Percentiles rank a stretch among this genome's conserved stretches.
Conservation (phyloP, 2,888 invertebrate genomes). For the Eupelmus urozonus region DNA sequence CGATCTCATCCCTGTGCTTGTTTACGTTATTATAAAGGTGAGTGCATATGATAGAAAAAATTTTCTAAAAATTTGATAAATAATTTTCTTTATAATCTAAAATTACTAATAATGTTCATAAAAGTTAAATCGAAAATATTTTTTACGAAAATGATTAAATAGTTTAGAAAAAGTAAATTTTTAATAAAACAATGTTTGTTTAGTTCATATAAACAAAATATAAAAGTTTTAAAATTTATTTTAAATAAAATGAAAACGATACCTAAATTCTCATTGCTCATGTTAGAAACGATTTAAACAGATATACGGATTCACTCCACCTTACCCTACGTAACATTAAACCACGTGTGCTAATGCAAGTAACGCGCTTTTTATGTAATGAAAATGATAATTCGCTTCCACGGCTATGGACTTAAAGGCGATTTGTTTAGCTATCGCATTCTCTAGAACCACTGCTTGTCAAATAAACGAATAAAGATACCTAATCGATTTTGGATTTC, state of each 20-base stretch:
- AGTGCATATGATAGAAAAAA: conserved; percentile 46
- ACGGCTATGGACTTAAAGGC: conserved; percentile 22
- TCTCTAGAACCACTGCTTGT: not conserved
- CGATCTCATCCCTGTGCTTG: conserved; percentile 96
- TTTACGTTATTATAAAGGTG: conserved; percentile 96
- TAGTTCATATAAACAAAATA: not conserved
- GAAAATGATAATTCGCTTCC: conserved; percentile 25
- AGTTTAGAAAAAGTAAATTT: not conserved
- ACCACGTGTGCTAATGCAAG: conserved; percentile 1
- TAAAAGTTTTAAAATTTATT: too few relatives aligned
- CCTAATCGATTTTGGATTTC: too few relatives aligned
- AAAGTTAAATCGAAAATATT: too few relatives aligned
- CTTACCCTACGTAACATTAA: conserved; percentile 6
- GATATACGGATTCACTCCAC: conserved; percentile 33
- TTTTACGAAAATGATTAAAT: not conserved
- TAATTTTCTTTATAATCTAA: too few relatives aligned
- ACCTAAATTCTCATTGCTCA: too few relatives aligned
- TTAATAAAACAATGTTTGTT: not conserved
- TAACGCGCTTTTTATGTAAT: conserved; percentile 38
- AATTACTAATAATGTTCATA: too few relatives aligned
- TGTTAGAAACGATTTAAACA: not conserved
- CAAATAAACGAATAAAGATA: not conserved
- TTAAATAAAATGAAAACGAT: too few relatives aligned
- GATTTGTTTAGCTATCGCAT: conserved; percentile 13
- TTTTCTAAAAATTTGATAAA: not conserved